Conservation (phyloP, 1,140 invertebrate genomes). For the Tetramorium parvispinum region DNA sequence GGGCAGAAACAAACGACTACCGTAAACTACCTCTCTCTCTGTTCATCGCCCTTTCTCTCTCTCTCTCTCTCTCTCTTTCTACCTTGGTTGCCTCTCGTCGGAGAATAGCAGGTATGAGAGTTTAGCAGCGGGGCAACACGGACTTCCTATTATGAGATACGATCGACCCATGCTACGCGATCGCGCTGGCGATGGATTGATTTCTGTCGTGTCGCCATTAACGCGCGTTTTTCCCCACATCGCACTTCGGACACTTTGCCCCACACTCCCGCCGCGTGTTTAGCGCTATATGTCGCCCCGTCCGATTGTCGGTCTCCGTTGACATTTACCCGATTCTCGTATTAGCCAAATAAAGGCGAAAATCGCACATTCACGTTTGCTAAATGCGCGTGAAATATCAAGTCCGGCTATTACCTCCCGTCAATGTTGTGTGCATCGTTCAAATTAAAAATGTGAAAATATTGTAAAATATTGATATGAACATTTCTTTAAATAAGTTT, state of each 20-base stretch:
- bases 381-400: slow-evolving; percentile 15
- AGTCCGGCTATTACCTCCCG: background rate
- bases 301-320: slow-evolving; percentile 30
- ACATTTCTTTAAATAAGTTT: background rate
- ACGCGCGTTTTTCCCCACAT: slow-evolving; percentile 50
- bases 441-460: background rate
- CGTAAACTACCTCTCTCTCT: slow-evolving; percentile 52
- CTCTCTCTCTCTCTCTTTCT: background rate
- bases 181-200: slow-evolving; percentile 54
- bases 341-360: slow-evolving; percentile 42
- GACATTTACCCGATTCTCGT: slow-evolving; percentile 47
- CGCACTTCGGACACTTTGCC: slow-evolving; percentile 16
- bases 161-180: slow-evolving; percentile 48
- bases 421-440: background rate
- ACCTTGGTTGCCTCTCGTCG: slow-evolving; percentile 19
- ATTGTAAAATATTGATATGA: background rate
- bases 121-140: slow-evolving; percentile 30
- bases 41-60: background rate
- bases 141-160: slow-evolving; percentile 61
- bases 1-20: slow-evolving; percentile 60
- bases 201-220: slow-evolving; percentile 61
- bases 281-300: slow-evolving; percentile 7
- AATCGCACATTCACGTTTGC: background rate
- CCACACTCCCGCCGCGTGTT: slow-evolving; percentile 13
- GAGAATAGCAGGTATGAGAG: slow-evolving; percentile 57